phyloP scores from a whole-genome alignment of 2,113 vertebrate genomes.

The Actenoides hombroni region DNA sequence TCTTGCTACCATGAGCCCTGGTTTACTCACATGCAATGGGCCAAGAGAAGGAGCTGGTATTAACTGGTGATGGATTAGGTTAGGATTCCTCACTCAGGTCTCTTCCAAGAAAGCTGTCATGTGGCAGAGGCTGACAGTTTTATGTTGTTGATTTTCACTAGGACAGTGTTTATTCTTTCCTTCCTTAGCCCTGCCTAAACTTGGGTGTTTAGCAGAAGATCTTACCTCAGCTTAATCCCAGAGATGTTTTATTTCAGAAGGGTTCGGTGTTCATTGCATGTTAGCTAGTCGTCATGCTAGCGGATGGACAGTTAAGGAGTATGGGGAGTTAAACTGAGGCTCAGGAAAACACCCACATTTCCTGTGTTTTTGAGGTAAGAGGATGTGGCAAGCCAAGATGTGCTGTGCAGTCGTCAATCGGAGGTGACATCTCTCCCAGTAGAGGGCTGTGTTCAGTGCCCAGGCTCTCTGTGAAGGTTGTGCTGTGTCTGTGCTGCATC shows the following conservation, averaged over 20 bases:
- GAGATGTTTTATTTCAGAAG: neutral
- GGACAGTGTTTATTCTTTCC: neutral
- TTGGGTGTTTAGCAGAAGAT: neutral
- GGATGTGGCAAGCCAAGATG: fast-evolving
- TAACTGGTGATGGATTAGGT: neutral
- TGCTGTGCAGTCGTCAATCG: fast-evolving
- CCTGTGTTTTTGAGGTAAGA: neutral
- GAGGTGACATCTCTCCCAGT: neutral
- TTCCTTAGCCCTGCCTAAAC: neutral
- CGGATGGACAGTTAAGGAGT: neutral
- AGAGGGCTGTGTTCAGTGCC: neutral
- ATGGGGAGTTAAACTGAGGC: neutral
- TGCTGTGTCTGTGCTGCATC: neutral
- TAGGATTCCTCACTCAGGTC: neutral
- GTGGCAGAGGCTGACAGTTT: neutral
- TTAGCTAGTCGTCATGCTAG: neutral
- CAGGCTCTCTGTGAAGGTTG: neutral
- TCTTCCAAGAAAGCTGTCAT: neutral
- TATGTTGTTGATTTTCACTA: neutral
- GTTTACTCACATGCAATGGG: fast-evolving
- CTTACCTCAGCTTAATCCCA: neutral
- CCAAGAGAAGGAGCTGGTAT: neutral
- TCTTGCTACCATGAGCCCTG: neutral
- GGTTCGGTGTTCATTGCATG: neutral
- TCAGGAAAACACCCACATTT: neutral